Evolutionary conservation across 1,140 invertebrate genomes (phyloP).

Genomic region (Drosophila willistoni): DNA sequence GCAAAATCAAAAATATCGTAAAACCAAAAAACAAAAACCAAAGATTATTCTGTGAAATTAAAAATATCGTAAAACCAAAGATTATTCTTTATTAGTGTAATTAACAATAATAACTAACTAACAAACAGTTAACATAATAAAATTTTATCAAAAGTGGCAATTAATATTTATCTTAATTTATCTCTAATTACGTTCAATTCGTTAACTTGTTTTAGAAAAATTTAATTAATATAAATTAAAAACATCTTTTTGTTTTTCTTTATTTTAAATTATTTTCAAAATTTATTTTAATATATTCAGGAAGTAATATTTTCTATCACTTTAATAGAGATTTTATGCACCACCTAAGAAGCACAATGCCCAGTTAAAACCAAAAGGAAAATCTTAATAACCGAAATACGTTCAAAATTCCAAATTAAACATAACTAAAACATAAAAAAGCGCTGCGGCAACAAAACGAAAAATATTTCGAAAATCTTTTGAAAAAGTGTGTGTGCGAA

Average conservation of each 20-base stretch:
- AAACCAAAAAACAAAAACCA: slow-evolving; percentile 4
- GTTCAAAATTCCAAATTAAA: slow-evolving; percentile 53
- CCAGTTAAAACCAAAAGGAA: not conserved
- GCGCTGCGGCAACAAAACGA: slow-evolving; percentile 72
- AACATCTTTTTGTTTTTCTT: not conserved
- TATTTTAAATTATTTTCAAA: slow-evolving; percentile 4
- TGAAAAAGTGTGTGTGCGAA: slow-evolving; percentile 16
- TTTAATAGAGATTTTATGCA: not conserved
- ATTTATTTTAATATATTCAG: not conserved
- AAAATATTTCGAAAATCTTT: slow-evolving; percentile 30
- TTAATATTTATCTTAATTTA: too few species aligned
- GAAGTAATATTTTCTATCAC: not conserved
- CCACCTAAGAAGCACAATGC: slow-evolving; percentile 1
- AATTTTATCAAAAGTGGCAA: not conserved
- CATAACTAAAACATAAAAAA: slow-evolving; percentile 39
- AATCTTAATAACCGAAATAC: not conserved
- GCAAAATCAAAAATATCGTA: not conserved
- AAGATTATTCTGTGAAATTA: slow-evolving; percentile 12
- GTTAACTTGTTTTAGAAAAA: not conserved
- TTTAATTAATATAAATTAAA: not conserved
- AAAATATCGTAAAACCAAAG: not conserved
- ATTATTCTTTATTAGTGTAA: slow-evolving; percentile 16
- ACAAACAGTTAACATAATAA: slow-evolving; percentile 9
- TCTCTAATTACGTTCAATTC: too few species aligned
- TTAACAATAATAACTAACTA: slow-evolving; percentile 10